phyloP scores from a whole-genome alignment of 2,888 invertebrate species.

The Noctua janthe region DNA sequence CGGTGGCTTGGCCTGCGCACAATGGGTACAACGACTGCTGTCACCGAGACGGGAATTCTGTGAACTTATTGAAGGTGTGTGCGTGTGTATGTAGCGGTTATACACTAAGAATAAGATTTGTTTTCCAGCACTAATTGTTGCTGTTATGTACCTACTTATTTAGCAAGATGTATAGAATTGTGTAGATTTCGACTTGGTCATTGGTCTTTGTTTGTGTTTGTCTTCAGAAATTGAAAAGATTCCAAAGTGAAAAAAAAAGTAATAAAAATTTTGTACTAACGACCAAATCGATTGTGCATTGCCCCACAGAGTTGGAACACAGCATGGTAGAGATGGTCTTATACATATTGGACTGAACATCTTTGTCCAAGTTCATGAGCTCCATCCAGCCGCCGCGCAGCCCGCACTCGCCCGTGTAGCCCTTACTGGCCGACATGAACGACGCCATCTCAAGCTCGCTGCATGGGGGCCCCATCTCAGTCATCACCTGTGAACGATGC shows the following conservation, averaged over 20 bases:
- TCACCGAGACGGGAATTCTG: background rate
- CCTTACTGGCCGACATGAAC: conserved; percentile 99
- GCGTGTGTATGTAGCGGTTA: background rate
- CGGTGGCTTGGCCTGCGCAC: conserved; percentile 93
- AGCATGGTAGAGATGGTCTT: conserved; percentile 97
- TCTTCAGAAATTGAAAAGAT: too few species aligned
- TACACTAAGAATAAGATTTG: background rate
- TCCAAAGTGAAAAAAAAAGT: background rate
- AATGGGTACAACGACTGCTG: background rate
- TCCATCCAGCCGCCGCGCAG: conserved; percentile 98
- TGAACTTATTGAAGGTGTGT: background rate
- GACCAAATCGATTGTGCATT: conserved; percentile 97
- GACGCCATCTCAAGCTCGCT: conserved; percentile 96
- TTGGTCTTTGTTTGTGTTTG: background rate
- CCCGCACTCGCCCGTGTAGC: conserved; percentile 98
- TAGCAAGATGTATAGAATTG: background rate
- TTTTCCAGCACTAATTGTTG: too few species aligned
- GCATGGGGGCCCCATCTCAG: conserved; percentile 97
- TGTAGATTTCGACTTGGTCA: background rate
- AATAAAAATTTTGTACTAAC: conserved; percentile 85
- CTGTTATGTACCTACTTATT: too few species aligned
- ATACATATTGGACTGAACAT: conserved; percentile 92
- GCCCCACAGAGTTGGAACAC: conserved; percentile 98
- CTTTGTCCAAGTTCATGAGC: conserved; percentile 93
- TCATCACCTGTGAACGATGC: conserved; percentile 90